Evolutionary conservation across 2,113 vertebrate species (phyloP).

Genomic region (Lipophrys pholis): DNA sequence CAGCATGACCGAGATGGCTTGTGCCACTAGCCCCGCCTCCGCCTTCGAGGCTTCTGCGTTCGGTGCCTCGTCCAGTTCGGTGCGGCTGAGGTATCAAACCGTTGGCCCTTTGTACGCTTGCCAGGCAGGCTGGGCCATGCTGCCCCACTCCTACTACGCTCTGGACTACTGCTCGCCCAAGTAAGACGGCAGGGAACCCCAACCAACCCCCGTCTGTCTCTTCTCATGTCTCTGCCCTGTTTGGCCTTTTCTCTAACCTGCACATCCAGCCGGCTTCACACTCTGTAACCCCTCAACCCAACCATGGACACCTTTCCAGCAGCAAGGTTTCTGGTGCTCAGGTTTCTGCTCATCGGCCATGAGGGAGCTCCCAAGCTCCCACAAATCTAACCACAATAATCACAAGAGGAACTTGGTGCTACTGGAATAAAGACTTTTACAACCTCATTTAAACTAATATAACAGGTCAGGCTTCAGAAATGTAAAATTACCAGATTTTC

Average conservation of each 20-base stretch:
- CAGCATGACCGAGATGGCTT: constrained; percentile 90
- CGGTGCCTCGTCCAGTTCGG: constrained; percentile 86
- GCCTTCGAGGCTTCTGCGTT: constrained; percentile 83
- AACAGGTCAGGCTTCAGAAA: no score
- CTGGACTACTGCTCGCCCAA: constrained; percentile 89
- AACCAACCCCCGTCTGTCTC: constrained; percentile 53
- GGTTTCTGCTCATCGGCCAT: constrained; percentile 5
- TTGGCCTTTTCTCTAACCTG: constrained; percentile 57
- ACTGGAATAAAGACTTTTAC: no score
- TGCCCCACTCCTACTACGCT: constrained; percentile 89
- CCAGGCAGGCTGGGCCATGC: constrained; percentile 86
- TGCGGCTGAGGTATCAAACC: constrained; percentile 88
- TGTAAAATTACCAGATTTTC: no score
- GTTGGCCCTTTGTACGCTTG: constrained; percentile 87
- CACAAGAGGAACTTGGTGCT: no score
- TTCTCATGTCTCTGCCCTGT: constrained; percentile 58
- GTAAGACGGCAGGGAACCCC: constrained; percentile 85
- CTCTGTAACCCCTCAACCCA: constrained; percentile 55
- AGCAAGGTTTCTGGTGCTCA: constrained; percentile 44
- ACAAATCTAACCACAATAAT: no score
- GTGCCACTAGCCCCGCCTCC: constrained; percentile 83
- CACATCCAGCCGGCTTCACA: constrained; percentile 60
- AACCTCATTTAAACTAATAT: no score
- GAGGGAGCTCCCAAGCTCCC: no score
- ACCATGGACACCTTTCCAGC: constrained; percentile 34